Percentiles rank a stretch among this genome's conserved stretches.
These are phyloP conservation scores for Siniperca chuatsi DNA, from an alignment of 2,113 vertebrate genomes.

Conservation along the genomic window DNA sequence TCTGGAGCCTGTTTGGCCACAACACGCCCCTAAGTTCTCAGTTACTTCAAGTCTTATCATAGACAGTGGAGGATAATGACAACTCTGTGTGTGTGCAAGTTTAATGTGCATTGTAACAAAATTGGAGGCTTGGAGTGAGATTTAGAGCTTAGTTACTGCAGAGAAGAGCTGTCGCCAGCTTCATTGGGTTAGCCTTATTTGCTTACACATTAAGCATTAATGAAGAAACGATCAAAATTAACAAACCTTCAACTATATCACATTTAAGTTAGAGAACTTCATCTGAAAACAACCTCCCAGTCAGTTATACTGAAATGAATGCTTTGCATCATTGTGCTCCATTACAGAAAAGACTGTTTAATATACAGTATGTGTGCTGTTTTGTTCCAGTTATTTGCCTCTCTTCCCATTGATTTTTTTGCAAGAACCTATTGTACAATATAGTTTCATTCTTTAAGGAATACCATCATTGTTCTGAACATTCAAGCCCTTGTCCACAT, in stretches of 20 bases:
- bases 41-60: constrained; percentile 42
- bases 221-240: background rate
- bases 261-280: background rate
- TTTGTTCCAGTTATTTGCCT: background rate
- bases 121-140: constrained; percentile 26
- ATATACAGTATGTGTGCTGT: background rate
- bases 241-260: background rate
- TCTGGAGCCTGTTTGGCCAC: background rate
- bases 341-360: background rate
- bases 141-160: constrained; percentile 41
- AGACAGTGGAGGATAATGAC: constrained; percentile 19
- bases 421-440: background rate
- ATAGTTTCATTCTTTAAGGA: background rate
- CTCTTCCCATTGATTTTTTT: background rate
- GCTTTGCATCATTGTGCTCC: background rate
- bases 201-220: constrained; percentile 10
- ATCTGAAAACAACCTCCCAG: background rate
- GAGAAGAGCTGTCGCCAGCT: constrained; percentile 2
- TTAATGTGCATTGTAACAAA: constrained; percentile 39
- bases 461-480: background rate
- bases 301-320: background rate
- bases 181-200: constrained; percentile 20
- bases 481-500: background rate
- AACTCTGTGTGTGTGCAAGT: background rate
- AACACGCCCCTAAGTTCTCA: background rate